These are phyloP conservation scores for Mustela lutreola DNA, from an alignment of 2,113 vertebrate genomes.

Conservation along the genomic window DNA sequence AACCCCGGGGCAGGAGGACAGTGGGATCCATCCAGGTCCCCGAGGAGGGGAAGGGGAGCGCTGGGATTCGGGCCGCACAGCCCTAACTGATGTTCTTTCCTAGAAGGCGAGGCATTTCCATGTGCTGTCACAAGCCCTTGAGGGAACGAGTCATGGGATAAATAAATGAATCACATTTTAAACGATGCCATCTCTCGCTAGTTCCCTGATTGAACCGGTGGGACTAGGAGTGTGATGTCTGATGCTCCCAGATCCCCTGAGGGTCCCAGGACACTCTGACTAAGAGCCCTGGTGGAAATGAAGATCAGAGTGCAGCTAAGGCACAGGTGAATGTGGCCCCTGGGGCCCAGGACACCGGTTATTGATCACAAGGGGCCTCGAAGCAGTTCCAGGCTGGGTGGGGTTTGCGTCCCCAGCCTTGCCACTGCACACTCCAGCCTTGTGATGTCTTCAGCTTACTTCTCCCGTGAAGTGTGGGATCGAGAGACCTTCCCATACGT, in stretches of 20 bases:
- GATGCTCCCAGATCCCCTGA: not conserved
- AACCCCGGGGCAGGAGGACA: not conserved
- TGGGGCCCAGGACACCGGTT: not conserved
- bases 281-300: not conserved
- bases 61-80: not conserved
- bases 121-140: not conserved
- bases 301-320: not conserved
- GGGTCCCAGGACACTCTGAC: not conserved
- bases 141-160: not conserved
- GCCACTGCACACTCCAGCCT: not conserved
- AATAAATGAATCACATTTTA: not conserved
- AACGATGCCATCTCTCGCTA: not conserved
- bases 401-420: rapidly evolving
- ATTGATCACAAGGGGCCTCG: not conserved
- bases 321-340: not conserved
- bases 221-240: not conserved
- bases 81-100: not conserved
- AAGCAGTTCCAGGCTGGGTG: not conserved
- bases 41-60: not conserved
- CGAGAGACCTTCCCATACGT: not conserved
- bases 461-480: not conserved
- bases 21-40: not conserved
- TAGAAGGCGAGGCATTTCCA: not conserved
- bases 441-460: not conserved
- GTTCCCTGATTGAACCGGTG: not conserved